Evolutionary conservation across 2,797 vertebrate genomes (phyloP), one percentile per base, ranked within the genome.

Genomic region (Dermochelys coriacea): DNA sequence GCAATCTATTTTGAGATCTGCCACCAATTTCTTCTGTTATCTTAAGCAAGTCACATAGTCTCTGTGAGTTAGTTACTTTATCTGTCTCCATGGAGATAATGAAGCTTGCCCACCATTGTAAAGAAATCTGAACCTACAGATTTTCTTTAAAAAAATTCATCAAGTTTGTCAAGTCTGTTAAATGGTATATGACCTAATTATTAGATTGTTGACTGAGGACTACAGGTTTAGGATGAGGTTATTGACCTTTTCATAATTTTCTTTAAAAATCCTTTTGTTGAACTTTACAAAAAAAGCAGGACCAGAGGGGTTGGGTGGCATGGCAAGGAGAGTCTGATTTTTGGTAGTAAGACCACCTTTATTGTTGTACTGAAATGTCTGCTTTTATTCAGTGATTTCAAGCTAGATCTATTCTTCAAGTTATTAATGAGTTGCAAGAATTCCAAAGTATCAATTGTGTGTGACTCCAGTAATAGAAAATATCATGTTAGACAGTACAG

Each of bases 401-500:
- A 80, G 57, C 0, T 12, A 64, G 23, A 37, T 41, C 88, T 84
- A 7, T 1, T n/a, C n/a, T n/a, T n/a, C n/a, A n/a, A n/a, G n/a
- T n/a, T 21, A 50, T 31, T 78, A 45, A 19, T 11, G 12, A 82
- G 71, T 47, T 87, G 52, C 2, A 25, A 10, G 64, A 34, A 18
- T 27, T 64, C 34, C 64, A 16, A 12, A 2, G 6, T 8, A 15
- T 92, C 84, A 37, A 25, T 9, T 16, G 41, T 47, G 10, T 12
- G 25, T 1, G 64, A 47, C 23, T 18, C 19, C 1, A 81, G 31
- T 27, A 55, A 57, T 11, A 16, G 15, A 52, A 2, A 31, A 34
- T 49, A 12, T 29, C 7, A 3, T 31, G 18, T 3, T 1, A 12
- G 31, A 31, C 1, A 3, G 0, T 0, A 12, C 5, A 5, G 82